These are phyloP conservation scores for Scaeva pyrastri DNA, from an alignment of 2,888 invertebrate genomes.

Conservation along the genomic window DNA sequence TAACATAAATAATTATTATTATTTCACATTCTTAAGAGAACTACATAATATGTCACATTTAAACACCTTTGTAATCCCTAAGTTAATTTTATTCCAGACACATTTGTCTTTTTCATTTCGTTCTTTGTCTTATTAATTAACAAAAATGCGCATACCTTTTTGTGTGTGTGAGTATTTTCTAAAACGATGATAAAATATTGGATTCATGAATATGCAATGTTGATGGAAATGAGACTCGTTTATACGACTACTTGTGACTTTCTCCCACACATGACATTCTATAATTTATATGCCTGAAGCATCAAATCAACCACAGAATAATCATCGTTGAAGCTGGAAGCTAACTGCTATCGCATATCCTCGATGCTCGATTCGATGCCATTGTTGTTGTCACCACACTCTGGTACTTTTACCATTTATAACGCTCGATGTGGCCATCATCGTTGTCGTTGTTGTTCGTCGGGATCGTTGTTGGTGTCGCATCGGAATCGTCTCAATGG, in stretches of 20 bases:
- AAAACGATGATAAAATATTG: slow-evolving; percentile 48
- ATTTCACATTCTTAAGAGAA: slow-evolving; percentile 14
- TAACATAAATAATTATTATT: slow-evolving; percentile 53
- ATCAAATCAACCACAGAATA: slow-evolving; percentile 54
- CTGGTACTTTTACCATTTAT: slow-evolving; percentile 90
- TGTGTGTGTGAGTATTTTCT: neutral
- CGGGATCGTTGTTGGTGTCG: slow-evolving; percentile 83
- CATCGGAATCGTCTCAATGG: slow-evolving; percentile 95
- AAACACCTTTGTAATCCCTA: slow-evolving; percentile 36
- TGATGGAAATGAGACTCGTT: slow-evolving; percentile 26
- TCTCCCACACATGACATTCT: slow-evolving; percentile 14
- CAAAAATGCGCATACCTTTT: slow-evolving; percentile 28
- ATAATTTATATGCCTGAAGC: slow-evolving; percentile 54
- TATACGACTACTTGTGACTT: slow-evolving; percentile 10
- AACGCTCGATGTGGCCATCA: slow-evolving; percentile 93
- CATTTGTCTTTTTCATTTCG: slow-evolving; percentile 54
- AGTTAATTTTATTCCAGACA: slow-evolving; percentile 61
- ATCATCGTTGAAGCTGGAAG: slow-evolving; percentile 7
- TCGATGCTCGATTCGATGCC: neutral
- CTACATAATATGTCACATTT: slow-evolving; percentile 53
- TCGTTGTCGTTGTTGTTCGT: slow-evolving; percentile 79
- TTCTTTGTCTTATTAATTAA: slow-evolving; percentile 68
- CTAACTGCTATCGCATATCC: neutral
- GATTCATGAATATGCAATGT: slow-evolving; percentile 33
- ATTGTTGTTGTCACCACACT: slow-evolving; percentile 40